Base-by-base conservation (phyloP, 2,888 invertebrate genomes). In the Hydrotaea cyrtoneurina region DNA sequence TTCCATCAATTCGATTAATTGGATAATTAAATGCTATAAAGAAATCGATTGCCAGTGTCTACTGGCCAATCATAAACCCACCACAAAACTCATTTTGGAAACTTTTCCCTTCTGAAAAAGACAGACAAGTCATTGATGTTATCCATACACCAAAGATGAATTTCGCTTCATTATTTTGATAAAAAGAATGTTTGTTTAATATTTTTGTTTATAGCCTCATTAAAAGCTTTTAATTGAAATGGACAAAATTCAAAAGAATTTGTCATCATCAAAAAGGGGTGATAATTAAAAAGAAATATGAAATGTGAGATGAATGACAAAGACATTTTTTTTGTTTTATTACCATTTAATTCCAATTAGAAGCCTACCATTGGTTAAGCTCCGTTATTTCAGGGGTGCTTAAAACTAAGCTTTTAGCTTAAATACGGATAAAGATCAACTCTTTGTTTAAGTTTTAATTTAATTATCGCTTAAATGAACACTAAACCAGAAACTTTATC, bases 1-100 rank as follows among this genome's bases (percentile, higher is more conserved):
- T 71, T 82, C 64, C 75, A 83, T 72, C 23, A 73, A 26, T 55
- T 57, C 55, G 17, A 31, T 78, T 78, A 73, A 66, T 80, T 83
- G 15, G 66, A 13, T 46, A 76, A 73, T 76, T 73, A 77, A 83
- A 50, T 80, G 75, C 50, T 4, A 59, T 43, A 55, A 31, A 2
- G 15, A 15, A 50, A 15, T 1, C 15, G 13, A 50, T 50, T 2
- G 2, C 50, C 50, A n/a, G n/a, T 13, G 15, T 1, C 10, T 11
- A 43, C 43, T 2, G 15, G 43, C 10, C 43, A 10, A 43, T 43
- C 15, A 43, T n/a, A n/a, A n/a, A n/a, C n/a, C n/a, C n/a, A n/a
- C n/a, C n/a, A n/a, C 50, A 50, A 50, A 8, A 1, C 13, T 1
- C 13, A 13, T n/a, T 4, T 50, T 50, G 2, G n/a, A 39, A 39